Evolutionary conservation across 2,888 invertebrate species (phyloP), one percentile per base, ranked within the genome.

Genomic region (Drosophila mercatorum): DNA sequence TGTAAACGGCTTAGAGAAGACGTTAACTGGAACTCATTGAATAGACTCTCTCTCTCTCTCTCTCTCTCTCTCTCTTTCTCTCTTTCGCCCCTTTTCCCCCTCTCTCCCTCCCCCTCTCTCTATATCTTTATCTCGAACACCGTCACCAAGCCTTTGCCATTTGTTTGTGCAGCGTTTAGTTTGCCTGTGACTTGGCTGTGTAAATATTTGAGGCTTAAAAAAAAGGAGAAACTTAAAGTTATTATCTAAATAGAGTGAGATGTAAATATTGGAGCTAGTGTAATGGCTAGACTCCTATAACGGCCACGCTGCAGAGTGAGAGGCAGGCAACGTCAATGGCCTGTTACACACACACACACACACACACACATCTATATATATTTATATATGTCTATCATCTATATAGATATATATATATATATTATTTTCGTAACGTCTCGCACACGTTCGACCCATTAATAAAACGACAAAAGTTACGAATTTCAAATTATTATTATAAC

Each of bases 381-480:
- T 28, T 10, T 31, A 26, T 51, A 14, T 36, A 7, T 40, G 31
- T n/a, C 49, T 49, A 49, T 49, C 31, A 49, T 49, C 49, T 49
- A 11, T 60, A 44, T 59, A 41, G 47, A 36, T 61, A 22, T 66
- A 58, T 66, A 64, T 17, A 36, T 60, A 26, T 68, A 63, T 68
- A 64, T 28, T 51, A 58, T 60, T 53, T 63, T 64, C 47, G 49
- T 52, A 49, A 65, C 49, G 68, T 49, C 67, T 68, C 67, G 71
- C 73, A 75, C 84, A 85, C 85, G 85, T 85, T 85, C 83, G 85
- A 85, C 85, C 85, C 90, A 89, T 85, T 85, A 85, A 85, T 85
- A 85, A 85, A 85, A 89, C 84, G 89, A 81, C 84, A 88, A 88
- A 85, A 89, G 90, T 85, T 88, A 88, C 88, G 82, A 84, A 85